Evolutionary conservation across 2,797 vertebrate genomes (phyloP).

Genomic region (Myotis findleyi): DNA sequence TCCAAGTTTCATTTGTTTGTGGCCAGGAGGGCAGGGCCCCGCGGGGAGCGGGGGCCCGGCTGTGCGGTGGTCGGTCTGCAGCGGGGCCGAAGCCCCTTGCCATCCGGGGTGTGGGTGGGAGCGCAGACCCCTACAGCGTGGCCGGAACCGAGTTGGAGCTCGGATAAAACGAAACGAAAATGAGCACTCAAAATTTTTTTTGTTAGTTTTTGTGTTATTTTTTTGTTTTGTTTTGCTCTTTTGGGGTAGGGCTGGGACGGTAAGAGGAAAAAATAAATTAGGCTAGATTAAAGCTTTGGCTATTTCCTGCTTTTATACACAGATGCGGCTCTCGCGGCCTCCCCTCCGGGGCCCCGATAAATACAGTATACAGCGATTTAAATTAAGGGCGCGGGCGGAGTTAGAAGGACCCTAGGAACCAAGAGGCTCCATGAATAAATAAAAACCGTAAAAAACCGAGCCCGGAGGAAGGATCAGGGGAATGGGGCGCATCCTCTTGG

Average conservation of each 20-base stretch:
- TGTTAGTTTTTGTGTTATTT: slow-evolving; percentile 59
- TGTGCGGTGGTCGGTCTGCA: slow-evolving; percentile 17
- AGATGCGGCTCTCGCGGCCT: slow-evolving; percentile 82
- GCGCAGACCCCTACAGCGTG: slow-evolving; percentile 70
- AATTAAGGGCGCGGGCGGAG: slow-evolving; percentile 85
- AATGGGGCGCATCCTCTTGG: slow-evolving; percentile 58
- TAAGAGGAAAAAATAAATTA: slow-evolving; percentile 81
- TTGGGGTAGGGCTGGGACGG: slow-evolving; percentile 22
- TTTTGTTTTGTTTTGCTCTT: slow-evolving; percentile 61
- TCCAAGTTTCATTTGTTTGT: slow-evolving; percentile 77
- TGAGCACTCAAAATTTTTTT: slow-evolving; percentile 68
- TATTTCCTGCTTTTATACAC: slow-evolving; percentile 85
- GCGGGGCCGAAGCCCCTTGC: slow-evolving; percentile 40
- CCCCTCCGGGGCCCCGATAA: slow-evolving; percentile 83
- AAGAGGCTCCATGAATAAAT: slow-evolving; percentile 82
- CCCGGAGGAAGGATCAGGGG: slow-evolving; percentile 67
- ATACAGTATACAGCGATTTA: slow-evolving; percentile 85
- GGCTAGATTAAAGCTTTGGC: slow-evolving; percentile 85
- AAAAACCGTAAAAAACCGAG: slow-evolving; percentile 80
- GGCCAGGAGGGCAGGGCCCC: slow-evolving; percentile 70
- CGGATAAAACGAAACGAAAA: slow-evolving; percentile 82
- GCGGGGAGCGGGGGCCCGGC: slow-evolving; percentile 43
- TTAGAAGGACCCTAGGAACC: slow-evolving; percentile 80
- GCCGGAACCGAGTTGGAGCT: slow-evolving; percentile 72
- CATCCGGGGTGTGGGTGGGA: slow-evolving; percentile 35